phyloP scores from a whole-genome alignment of 1,140 invertebrate species.

The Drosophila sp. region DNA sequence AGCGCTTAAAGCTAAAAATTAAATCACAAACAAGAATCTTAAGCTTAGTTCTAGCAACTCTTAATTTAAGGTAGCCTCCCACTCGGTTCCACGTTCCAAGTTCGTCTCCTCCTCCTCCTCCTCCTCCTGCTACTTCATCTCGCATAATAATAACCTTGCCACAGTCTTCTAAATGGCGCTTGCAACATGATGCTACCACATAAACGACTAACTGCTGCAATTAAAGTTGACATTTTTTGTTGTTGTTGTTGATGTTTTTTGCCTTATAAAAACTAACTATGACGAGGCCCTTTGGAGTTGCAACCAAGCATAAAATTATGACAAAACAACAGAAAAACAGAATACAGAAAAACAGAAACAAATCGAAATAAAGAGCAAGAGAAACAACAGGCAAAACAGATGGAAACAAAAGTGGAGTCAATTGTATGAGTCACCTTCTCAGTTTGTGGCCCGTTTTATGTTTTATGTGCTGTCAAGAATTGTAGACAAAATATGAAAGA shows the following conservation, averaged over 20 bases:
- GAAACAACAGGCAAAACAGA: conserved; percentile 18
- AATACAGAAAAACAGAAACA: conserved; percentile 4
- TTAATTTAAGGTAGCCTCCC: too few relatives aligned
- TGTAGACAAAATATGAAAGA: conserved; percentile 58
- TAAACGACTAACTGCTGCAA: conserved; percentile 65
- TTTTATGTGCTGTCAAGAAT: conserved; percentile 67
- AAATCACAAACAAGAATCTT: too few relatives aligned
- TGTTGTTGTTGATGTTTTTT: conserved; percentile 13
- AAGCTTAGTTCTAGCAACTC: too few relatives aligned
- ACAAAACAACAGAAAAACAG: conserved; percentile 42
- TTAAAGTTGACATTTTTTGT: conserved; percentile 63
- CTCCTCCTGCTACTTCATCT: not conserved
- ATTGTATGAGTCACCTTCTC: conserved; percentile 57
- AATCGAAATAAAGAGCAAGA: not conserved
- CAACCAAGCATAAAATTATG: conserved; percentile 71
- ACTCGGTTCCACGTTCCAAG: too few relatives aligned
- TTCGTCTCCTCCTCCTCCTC: not conserved
- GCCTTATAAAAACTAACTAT: conserved; percentile 55
- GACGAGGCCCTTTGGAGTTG: conserved; percentile 75
- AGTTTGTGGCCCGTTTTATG: conserved; percentile 32
- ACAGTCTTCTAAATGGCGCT: conserved; percentile 45
- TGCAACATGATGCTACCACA: conserved; percentile 56
- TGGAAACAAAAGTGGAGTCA: conserved; percentile 45
- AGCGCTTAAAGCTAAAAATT: too few relatives aligned
- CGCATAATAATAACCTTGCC: conserved; percentile 37